Percentiles rank a stretch among this genome's conserved stretches.
Conservation (phyloP, 2,797 vertebrate genomes). For the Lophius americanus region DNA sequence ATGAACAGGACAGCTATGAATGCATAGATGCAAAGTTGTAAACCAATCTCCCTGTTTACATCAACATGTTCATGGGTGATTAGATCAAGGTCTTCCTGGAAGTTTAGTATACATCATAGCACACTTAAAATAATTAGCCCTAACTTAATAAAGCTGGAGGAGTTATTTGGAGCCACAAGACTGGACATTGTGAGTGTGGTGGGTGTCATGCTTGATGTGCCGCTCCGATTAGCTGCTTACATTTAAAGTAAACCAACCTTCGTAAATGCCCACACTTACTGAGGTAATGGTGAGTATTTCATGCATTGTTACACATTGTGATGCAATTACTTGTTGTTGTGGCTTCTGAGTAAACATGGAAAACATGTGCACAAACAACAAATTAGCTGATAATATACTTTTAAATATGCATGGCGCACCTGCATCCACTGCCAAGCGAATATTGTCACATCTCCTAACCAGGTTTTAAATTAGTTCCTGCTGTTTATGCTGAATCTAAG, state of each 20-base stretch:
- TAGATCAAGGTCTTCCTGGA: conserved; percentile 71
- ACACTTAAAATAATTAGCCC: conserved; percentile 78
- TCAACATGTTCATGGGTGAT: conserved; percentile 74
- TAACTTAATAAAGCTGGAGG: conserved; percentile 75
- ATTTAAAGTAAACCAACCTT: conserved; percentile 46
- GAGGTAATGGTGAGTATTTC: conserved; percentile 35
- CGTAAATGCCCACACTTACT: conserved; percentile 30
- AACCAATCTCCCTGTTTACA: conserved; percentile 81
- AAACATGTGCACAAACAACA: conserved; percentile 19
- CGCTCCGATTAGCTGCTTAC: conserved; percentile 39
- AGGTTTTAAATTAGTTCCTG: conserved; percentile 49
- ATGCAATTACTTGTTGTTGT: conserved; percentile 37
- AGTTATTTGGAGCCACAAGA: conserved; percentile 49
- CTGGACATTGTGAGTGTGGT: conserved; percentile 48
- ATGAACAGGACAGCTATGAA: conserved; percentile 65
- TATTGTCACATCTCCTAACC: conserved; percentile 55
- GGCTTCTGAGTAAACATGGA: conserved; percentile 20
- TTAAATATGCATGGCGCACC: conserved; percentile 23
- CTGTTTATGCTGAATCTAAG: conserved; percentile 58
- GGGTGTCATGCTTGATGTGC: conserved; percentile 44
- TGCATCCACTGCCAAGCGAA: conserved; percentile 11
- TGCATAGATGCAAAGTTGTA: conserved; percentile 67
- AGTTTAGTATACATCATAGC: conserved; percentile 77
- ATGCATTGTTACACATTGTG: conserved; percentile 39
- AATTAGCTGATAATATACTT: conserved; percentile 41